Evolutionary conservation across 2,797 vertebrate species (phyloP), one percentile per base, ranked within the genome.

Genomic region (Ammospiza maritima): DNA sequence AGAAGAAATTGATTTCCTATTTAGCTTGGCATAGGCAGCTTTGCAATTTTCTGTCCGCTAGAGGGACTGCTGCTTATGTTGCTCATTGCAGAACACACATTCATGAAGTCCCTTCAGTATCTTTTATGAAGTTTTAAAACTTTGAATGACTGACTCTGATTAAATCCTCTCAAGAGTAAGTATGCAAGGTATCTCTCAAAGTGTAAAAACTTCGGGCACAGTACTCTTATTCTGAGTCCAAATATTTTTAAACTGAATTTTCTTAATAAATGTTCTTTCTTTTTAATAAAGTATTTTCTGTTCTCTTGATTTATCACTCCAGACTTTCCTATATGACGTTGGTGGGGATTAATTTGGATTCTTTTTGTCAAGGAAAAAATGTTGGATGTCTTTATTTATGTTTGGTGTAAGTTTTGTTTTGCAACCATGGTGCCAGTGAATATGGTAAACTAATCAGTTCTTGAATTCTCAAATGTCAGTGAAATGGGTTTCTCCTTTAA

Each of bases 361-460:
- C 3, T 66, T 75, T 94, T 91, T 77, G 83, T 84, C 62, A 44
- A 36, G 64, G 89, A 65, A 89, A 93, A 92, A 66, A 70, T 66
- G 16, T 54, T 80, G 13, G 40, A 20, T 76, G 36, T 61, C 83
- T 88, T 75, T 72, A 69, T 85, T 86, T 89, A 74, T 86, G 72
- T 90, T 93, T 93, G 77, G 47, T 92, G 23, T 85, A 45, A 82
- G 74, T 76, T 96, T 96, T 91, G 83, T 90, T 96, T 92, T 96
- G 90, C 91, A 95, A 60, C 93, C 70, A 89, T 74, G 58, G 88
- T 93, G 83, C 50, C 73, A 93, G 65, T 40, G 71, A 95, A 75
- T 89, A 83, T 87, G 88, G 86, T 85, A 78, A 92, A 90, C 57
- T 69, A 93, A 89, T 92, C 50, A 61, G 61, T 66, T 70, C 60